Conservation (phyloP, 1,140 invertebrate species). For the Drosophila asahinai region DNA sequence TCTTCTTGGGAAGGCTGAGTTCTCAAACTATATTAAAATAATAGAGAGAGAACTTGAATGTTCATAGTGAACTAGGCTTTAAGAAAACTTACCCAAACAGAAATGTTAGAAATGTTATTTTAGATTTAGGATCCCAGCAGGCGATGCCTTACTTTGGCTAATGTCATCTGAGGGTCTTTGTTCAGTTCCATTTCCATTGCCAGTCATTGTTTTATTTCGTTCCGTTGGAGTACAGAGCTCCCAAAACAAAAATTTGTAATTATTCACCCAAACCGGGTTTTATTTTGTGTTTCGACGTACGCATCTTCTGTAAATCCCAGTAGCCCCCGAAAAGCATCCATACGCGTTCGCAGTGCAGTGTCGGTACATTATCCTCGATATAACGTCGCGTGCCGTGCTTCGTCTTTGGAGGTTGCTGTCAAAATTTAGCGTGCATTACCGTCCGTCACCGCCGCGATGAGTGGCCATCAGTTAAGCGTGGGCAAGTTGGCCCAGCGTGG, state of each 20-base stretch:
- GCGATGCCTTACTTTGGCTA: background rate
- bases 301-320: background rate
- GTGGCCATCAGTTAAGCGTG: conserved; percentile 6
- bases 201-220: conserved; percentile 38
- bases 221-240: conserved; percentile 31
- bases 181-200: background rate
- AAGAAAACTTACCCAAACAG: too few relatives aligned
- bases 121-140: background rate
- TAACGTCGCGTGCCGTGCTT: background rate
- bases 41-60: too few relatives aligned
- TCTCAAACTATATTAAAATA: too few relatives aligned
- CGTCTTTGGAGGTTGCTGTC: background rate
- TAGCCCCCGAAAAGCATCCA: conserved; percentile 12
- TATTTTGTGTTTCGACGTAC: conserved; percentile 5
- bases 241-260: conserved; percentile 25
- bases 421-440: conserved; percentile 19
- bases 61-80: background rate
- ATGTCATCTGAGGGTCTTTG: background rate
- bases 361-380: too few relatives aligned
- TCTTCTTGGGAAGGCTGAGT: too few relatives aligned
- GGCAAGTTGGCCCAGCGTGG: conserved; percentile 25
- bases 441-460: conserved; percentile 7
- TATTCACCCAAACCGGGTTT: background rate
- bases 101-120: background rate
- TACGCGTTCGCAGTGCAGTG: background rate